Evolutionary conservation across 1,140 invertebrate species (phyloP).

Genomic region (Heliothis subflexa): DNA sequence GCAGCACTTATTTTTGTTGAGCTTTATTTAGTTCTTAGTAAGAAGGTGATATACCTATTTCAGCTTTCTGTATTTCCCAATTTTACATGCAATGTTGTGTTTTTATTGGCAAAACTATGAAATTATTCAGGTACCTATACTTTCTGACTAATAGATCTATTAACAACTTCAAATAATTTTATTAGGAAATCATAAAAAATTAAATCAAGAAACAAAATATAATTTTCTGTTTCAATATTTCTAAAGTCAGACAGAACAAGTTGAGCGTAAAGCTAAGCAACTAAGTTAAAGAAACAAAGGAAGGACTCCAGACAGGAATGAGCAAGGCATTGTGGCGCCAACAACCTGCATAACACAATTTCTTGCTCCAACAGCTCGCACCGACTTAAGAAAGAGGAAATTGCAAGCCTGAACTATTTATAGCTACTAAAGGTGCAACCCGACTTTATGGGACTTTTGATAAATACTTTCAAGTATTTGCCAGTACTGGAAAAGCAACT

Average conservation of each 20-base stretch:
- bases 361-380: constrained; percentile 30
- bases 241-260: not conserved
- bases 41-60: no score
- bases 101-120: no score
- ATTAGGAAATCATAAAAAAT: not conserved
- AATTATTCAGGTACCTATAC: no score
- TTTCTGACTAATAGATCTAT: no score
- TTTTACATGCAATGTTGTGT: no score
- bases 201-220: no score
- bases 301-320: constrained; percentile 26
- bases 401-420: constrained; percentile 55
- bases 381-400: constrained; percentile 47
- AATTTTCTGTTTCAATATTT: not conserved
- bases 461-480: constrained; percentile 41
- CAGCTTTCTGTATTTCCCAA: no score
- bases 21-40: no score
- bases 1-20: no score
- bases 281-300: constrained; percentile 8
- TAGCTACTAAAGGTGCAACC: constrained; percentile 53
- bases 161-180: no score
- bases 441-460: constrained; percentile 50
- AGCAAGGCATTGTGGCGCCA: constrained; percentile 39
- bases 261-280: not conserved
- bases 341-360: constrained; percentile 47
- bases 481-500: constrained; percentile 6